Evolutionary conservation across 2,113 vertebrate genomes (phyloP).

Genomic region (Echinops telfairi): DNA sequence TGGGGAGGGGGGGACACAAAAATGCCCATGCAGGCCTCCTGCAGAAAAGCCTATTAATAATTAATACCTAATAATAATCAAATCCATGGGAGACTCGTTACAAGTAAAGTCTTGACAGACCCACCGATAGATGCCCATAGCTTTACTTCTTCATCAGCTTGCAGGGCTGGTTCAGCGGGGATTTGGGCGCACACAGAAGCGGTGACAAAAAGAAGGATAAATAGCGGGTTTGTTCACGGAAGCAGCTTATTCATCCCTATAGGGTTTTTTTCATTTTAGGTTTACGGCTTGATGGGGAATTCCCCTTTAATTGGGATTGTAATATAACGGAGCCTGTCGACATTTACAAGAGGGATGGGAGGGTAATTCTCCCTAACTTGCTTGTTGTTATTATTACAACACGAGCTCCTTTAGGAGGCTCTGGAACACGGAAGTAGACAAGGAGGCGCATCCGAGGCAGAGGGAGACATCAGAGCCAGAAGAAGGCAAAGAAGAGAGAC

Average conservation of each 20-base stretch:
- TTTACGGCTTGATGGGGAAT: conserved; percentile 75
- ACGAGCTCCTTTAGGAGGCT: conserved; percentile 64
- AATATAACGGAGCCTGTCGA: conserved; percentile 76
- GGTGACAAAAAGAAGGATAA: conserved; percentile 68
- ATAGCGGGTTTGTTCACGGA: conserved; percentile 67
- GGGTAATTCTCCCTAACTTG: conserved; percentile 76
- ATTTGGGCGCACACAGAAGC: conserved; percentile 45
- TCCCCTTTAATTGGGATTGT: conserved; percentile 77
- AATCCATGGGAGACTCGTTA: conserved; percentile 80
- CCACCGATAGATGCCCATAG: conserved; percentile 13
- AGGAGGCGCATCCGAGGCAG: conserved; percentile 40
- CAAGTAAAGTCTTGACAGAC: conserved; percentile 65
- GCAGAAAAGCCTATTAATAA: conserved; percentile 82
- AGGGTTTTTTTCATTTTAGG: conserved; percentile 78
- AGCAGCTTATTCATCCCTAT: conserved; percentile 76
- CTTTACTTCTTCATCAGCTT: conserved; percentile 64
- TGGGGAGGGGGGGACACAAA: neutral
- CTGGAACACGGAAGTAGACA: neutral
- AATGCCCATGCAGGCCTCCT: conserved; percentile 49
- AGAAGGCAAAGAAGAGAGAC: neutral
- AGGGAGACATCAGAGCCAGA: neutral
- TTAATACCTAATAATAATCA: conserved; percentile 83
- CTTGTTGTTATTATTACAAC: conserved; percentile 71
- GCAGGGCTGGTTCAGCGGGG: neutral
- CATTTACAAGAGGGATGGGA: conserved; percentile 81